A percentile compares a stretch with the other conserved stretches of the same genome.
Conservation (phyloP, 1,140 invertebrate species). For the Apis florea region DNA sequence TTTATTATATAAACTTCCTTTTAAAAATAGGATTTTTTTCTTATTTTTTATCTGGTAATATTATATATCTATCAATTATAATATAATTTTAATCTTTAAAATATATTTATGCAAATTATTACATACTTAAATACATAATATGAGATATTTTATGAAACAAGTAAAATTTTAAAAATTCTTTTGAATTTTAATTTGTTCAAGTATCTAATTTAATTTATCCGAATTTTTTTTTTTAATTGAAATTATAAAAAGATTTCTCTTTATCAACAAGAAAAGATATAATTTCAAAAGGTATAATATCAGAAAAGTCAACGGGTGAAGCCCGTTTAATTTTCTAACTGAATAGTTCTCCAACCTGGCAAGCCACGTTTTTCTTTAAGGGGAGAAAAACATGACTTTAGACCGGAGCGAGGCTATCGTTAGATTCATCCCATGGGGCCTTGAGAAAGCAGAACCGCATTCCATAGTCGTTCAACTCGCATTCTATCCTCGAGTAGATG, state of each 20-base stretch:
- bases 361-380: not conserved
- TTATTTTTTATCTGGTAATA: too few species aligned
- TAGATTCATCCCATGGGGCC: constrained; percentile 44
- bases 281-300: not conserved
- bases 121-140: too few species aligned
- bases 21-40: too few species aligned
- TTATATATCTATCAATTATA: too few species aligned
- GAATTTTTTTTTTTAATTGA: not conserved
- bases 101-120: too few species aligned
- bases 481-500: constrained; percentile 44
- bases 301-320: too few species aligned
- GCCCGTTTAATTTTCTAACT: not conserved
- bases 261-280: too few species aligned
- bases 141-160: too few species aligned
- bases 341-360: not conserved
- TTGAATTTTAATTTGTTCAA: too few species aligned
- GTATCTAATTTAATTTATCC: not conserved
- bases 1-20: too few species aligned
- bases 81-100: too few species aligned
- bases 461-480: constrained; percentile 46
- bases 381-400: not conserved
- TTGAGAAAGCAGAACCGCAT: constrained; percentile 58
- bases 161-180: too few species aligned
- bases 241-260: not conserved
- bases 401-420: constrained; percentile 22